Evolutionary conservation across 2,888 invertebrate species (phyloP).

Genomic region (Erebia aethiops): DNA sequence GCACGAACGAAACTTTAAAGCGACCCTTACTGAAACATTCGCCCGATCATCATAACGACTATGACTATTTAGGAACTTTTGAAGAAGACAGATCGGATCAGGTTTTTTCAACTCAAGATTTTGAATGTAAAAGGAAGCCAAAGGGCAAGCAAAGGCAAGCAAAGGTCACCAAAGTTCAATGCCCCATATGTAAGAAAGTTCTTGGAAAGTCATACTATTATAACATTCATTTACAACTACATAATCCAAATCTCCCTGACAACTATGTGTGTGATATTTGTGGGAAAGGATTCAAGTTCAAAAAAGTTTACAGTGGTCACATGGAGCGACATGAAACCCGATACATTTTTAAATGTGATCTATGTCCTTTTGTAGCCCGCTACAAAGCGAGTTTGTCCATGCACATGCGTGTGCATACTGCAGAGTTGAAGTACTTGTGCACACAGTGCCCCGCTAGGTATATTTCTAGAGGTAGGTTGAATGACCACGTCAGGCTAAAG

Average conservation of each 20-base stretch:
- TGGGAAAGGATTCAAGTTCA: conserved; percentile 51
- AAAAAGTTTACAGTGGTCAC: conserved; percentile 54
- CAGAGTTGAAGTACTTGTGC: conserved; percentile 57
- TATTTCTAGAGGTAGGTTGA: conserved; percentile 52
- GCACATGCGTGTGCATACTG: conserved; percentile 53
- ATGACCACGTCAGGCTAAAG: background rate
- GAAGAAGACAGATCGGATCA: background rate
- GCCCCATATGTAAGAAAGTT: background rate
- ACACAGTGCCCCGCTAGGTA: conserved; percentile 56
- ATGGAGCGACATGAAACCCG: conserved; percentile 46
- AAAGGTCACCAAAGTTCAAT: conserved; percentile 21
- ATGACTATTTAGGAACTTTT: background rate
- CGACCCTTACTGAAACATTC: conserved; percentile 41
- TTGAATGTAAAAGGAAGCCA: background rate
- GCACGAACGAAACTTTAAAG: conserved; percentile 53
- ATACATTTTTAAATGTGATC: background rate
- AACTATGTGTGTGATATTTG: conserved; percentile 55
- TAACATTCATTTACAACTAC: conserved; percentile 51
- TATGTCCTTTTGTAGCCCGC: conserved; percentile 48
- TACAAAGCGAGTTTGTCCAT: conserved; percentile 50
- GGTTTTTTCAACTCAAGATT: background rate
- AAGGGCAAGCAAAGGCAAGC: background rate
- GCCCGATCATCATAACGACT: background rate
- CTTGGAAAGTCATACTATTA: conserved; percentile 38
- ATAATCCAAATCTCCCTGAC: conserved; percentile 51